Base-by-base conservation (phyloP, 1,140 invertebrate species). In the Heliconius congener region DNA sequence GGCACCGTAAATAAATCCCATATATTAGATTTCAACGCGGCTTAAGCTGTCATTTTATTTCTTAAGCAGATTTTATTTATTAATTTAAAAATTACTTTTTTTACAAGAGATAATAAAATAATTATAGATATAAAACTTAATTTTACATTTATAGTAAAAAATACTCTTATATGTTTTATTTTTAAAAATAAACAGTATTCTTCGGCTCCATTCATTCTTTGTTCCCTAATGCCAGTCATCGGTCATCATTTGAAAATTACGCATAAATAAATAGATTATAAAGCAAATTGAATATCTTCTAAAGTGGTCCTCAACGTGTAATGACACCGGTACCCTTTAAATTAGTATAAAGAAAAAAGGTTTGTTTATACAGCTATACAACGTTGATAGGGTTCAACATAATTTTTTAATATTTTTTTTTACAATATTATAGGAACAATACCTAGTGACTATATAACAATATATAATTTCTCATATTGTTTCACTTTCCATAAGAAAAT, bases 241-340 rank as follows among this genome's bases (percentile, higher is more conserved):
- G 84, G 85, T 91, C 88, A 94, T 94, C 86, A 90, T 91, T 89
- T 82, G 73, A 85, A 86, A 87, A 92, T 93, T 90, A 92, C 85
- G 90, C 88, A 91, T 92, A 92, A 91, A 91, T 92, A 94, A 94
- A 94, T 91, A 94, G 88, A 92, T 92, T 92, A 92, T 93, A 93
- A 91, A 93, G 87, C 88, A 92, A 94, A 94, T 94, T 94, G 92
- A 94, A 93, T 89, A 88, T 87, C 85, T 86, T 85, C 85, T 76
- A 86, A 89, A 91, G 88, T 85, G 82, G 82, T 83, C 82, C 81
- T 80, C 81, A 79, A 81, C 74, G 73, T 78, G 79, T 91, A 92
- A 93, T 93, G 89, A 91, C 87, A 91, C 84, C 89, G 88, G 87
- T 82, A 79, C 86, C 88, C 85, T 92, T 93, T 92, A 84, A 90